Base-by-base conservation (phyloP, 2,797 vertebrate genomes). In the Megaceryle alcyon region DNA sequence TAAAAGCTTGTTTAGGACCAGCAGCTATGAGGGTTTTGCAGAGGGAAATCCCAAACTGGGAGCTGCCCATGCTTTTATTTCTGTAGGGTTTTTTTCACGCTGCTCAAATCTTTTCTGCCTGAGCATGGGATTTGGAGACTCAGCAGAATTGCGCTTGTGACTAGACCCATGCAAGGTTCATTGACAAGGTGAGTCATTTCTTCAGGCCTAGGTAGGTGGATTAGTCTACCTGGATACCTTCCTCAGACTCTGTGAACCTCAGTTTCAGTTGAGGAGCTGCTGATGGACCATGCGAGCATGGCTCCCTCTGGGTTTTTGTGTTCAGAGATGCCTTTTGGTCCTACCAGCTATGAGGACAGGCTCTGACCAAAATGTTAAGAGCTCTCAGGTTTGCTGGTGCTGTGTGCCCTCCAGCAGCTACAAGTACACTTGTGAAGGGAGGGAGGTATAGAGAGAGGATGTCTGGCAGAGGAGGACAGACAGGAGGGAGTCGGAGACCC, bases 241-340 rank as follows among this genome's bases (percentile, higher is more conserved):
- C 2, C 2, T 3, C 28, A 23, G 7, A 13, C 19, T 28, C 2
- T 39, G 17, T 60, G 86, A 90, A 51, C 14, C 33, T 61, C 57
- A 60, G 2, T 70, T 73, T 60, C 2, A 2, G 43, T 82, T 4
- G 1, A 29, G n/a, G 37, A 75, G 43, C n/a, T 79, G 44, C 76
- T 54, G 23, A 14, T 79, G 51, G 33, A 57, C n/a, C 81, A 43
- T 60, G 59, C 0, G 0, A 49, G 16, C 60, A 13, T 6, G 0
- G 26, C 35, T 72, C 3, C 39, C 16, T 85, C 16, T 2, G 1
- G 28, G 9, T 41, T 66, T 53, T 35, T 73, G 14, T 51, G 19
- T 41, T 83, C 85, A 54, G 60, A 85, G 22, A 28, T 73, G 69
- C 31, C 46, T 84, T 68, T 79, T 31, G 11, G 1, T 78, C 37